Conservation (phyloP, 2,797 vertebrate species). For the Gymnoscopelus microlampas region DNA sequence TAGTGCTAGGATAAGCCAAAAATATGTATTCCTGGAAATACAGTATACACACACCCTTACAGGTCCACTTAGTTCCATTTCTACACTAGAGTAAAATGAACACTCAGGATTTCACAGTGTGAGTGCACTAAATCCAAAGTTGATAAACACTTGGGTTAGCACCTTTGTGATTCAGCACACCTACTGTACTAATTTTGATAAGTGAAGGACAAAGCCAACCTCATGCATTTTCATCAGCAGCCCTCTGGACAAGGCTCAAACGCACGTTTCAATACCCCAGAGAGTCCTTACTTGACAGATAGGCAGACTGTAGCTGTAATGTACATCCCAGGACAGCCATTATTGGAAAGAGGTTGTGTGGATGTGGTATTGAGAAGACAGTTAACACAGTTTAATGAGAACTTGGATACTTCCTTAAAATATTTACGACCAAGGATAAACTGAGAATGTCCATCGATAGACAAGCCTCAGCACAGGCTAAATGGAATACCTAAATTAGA, state of each 20-base stretch:
- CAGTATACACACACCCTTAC: too few relatives aligned
- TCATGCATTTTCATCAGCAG: constrained; percentile 80
- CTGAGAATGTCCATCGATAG: constrained; percentile 51
- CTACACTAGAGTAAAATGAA: too few relatives aligned
- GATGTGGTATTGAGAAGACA: constrained; percentile 66
- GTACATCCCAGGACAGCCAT: constrained; percentile 71
- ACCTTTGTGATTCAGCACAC: constrained; percentile 69
- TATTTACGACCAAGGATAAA: constrained; percentile 73
- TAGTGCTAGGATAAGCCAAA: constrained; percentile 42
- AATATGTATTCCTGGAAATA: constrained; percentile 37
- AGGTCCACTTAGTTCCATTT: too few relatives aligned
- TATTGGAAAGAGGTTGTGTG: constrained; percentile 73
- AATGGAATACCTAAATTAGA: constrained; percentile 72
- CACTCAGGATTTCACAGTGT: neutral
- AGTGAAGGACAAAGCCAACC: constrained; percentile 78
- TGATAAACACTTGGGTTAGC: constrained; percentile 73
- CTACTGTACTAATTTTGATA: constrained; percentile 78
- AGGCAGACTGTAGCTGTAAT: constrained; percentile 69
- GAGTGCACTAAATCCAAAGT: constrained; percentile 68
- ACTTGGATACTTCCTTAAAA: constrained; percentile 73
- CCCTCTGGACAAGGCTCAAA: constrained; percentile 67
- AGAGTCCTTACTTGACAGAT: constrained; percentile 74
- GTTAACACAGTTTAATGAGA: constrained; percentile 75
- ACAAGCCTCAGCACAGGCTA: constrained; percentile 58
- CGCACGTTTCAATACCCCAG: constrained; percentile 77